A percentile compares a stretch with the other conserved stretches of the same genome.
These are phyloP conservation scores for Pissodes strobi DNA, from an alignment of 1,140 invertebrate genomes.

Conservation along the genomic window DNA sequence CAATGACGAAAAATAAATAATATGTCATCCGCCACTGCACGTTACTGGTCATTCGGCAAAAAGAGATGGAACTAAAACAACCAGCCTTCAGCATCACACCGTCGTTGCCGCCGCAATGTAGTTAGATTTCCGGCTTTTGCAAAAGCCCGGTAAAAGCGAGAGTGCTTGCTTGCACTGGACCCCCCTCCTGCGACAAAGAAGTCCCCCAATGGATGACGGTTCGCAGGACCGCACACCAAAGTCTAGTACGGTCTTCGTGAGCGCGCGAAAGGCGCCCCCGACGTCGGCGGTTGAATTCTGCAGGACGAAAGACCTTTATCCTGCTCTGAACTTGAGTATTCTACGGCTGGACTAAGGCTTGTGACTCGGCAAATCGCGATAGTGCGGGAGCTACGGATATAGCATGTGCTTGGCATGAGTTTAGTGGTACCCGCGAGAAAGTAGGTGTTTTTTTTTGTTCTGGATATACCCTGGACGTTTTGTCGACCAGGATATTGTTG, in stretches of 20 bases:
- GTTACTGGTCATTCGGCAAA: background rate
- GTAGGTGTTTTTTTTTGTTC: constrained; percentile 9
- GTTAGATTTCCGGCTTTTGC: constrained; percentile 29
- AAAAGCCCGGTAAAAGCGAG: constrained; percentile 28
- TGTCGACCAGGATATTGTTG: background rate
- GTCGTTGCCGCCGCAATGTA: background rate
- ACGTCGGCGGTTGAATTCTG: constrained; percentile 10
- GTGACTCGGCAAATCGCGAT: background rate
- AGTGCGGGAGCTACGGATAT: constrained; percentile 27
- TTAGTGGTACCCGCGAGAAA: constrained; percentile 27
- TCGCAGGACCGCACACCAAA: background rate
- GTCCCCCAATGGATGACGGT: background rate
- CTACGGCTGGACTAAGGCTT: background rate
- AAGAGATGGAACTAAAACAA: constrained; percentile 24
- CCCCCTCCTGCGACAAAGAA: constrained; percentile 6
- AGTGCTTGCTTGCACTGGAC: constrained; percentile 8
- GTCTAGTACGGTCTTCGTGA: constrained; percentile 26
- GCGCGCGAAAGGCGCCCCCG: constrained; percentile 12
- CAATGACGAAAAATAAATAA: no score
- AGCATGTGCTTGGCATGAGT: constrained; percentile 30
- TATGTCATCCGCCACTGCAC: no score
- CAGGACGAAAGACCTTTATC: constrained; percentile 22
- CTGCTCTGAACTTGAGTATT: background rate
- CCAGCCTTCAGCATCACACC: constrained; percentile 3
- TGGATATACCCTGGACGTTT: background rate